Evolutionary conservation across 2,113 vertebrate species (phyloP), one percentile per base, ranked within the genome.

Genomic region (Amblyornis subalaris): DNA sequence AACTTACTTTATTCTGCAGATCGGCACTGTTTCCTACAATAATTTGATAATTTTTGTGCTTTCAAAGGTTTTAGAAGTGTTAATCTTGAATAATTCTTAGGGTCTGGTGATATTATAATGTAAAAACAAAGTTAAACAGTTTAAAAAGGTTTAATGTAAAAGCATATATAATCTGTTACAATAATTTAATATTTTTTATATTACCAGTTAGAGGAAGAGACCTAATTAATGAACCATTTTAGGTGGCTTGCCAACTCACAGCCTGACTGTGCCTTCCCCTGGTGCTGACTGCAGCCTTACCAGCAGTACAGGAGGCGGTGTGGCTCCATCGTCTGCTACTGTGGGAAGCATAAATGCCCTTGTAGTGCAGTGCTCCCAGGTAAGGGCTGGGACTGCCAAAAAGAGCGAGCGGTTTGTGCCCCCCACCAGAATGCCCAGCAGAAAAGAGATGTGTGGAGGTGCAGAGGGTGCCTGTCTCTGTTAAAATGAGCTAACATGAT

Each of bases 271-370:
- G 15, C 48, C 81, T 71, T 77, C 24, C 40, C 25, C 2, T 33
- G 36, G 29, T 62, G 55, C 67, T 79, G 67, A 29, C 33, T 77
- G 47, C 31, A 88, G 10, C 25, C 71, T 35, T 7, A 9, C 17
- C 58, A 70, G 45, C 2, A 0, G 10, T 0, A 0, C 38, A 53
- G 62, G 38, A 29, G 22, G 4, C 18, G 35, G 3, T 9, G 7
- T 29, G 54, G 44, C 24, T 67, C 60, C n/a, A 14, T 22, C 24
- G 14, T 28, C 26, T 48, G 24, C 40, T 62, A 26, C 44, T 7
- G 12, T 8, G 51, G 42, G n/a, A 54, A 28, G 17, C 2, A 2
- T 16, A 35, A 38, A 35, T 13, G 18, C 35, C 24, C 18, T 26
- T 40, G 13, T 13, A 45, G 18, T 7, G 12, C 45, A 57, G 50